These are phyloP conservation scores for Hipposideros larvatus DNA, from an alignment of 2,797 vertebrate species.

Conservation along the genomic window DNA sequence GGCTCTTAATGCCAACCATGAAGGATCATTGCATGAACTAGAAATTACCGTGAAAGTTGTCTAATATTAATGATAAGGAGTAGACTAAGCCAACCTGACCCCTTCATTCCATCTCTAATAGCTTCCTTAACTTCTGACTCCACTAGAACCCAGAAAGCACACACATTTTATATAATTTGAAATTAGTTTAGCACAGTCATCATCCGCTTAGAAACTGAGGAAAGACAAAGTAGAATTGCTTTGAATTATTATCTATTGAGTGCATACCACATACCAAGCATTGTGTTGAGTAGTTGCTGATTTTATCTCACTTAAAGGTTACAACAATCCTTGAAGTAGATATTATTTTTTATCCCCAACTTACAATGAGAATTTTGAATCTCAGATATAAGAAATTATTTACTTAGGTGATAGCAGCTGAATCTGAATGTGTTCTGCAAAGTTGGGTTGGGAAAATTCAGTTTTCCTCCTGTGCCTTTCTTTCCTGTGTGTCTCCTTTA, in stretches of 20 bases:
- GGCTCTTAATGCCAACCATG: neutral
- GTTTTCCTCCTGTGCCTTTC: neutral
- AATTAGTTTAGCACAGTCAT: neutral
- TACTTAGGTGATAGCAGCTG: neutral
- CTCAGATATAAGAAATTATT: neutral
- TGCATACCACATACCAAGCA: neutral
- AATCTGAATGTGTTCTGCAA: neutral
- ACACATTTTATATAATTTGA: neutral
- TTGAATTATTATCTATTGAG: neutral
- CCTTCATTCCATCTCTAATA: neutral
- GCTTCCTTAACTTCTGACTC: neutral
- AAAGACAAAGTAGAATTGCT: neutral
- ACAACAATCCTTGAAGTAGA: neutral
- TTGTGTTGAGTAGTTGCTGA: neutral
- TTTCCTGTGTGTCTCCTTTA: neutral
- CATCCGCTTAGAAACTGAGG: neutral
- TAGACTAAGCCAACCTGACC: neutral
- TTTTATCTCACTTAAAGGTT: neutral
- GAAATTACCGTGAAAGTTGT: neutral
- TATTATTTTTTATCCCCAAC: neutral
- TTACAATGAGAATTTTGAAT: neutral
- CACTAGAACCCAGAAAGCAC: neutral
- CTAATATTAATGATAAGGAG: neutral
- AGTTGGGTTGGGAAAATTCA: neutral
- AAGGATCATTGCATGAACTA: neutral